Base-by-base conservation (phyloP, 2,797 vertebrate genomes). In the Sphaeramia orbicularis region DNA sequence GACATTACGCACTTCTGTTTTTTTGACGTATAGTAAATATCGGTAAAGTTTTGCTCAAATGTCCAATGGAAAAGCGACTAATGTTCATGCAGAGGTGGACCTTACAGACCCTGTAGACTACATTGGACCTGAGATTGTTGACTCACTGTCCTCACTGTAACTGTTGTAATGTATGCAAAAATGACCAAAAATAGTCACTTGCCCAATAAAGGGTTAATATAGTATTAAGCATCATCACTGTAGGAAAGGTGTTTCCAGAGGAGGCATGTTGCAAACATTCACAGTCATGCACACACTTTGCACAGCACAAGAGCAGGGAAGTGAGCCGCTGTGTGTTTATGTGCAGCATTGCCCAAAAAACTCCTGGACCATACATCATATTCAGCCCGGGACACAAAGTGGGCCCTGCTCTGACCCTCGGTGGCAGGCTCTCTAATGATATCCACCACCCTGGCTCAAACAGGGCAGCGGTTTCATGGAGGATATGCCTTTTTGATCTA, bases 401-500 rank as follows among this genome's bases (percentile, higher is more conserved):
- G 74, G 84, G 75, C 76, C 69, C 58, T 55, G 58, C 32, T 35
- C 51, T 91, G 89, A 93, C 91, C 90, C 92, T 90, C 77, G n/a
- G 69, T 71, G 60, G 73, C 68, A 80, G 83, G 78, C 75, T 87
- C 81, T 76, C 82, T 92, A 93, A 93, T 91, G 85, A 88, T 81
- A 86, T 89, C 85, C 75, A 84, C 78, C 89, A 80, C 67, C 74
- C 86, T 78, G 78, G 82, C 82, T 86, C 81, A 41, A 61, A 66
- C 43, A 43, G 54, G 70, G 81, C 71, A 67, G 75, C 41, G 38
- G 71, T 90, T 92, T 91, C 80, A 84, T 79, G 83, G 68, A 84
- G 84, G 80, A 85, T 62, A 72, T 76, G 76, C 73, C 86, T 89
- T 91, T 92, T 90, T 90, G 85, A 89, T 89, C 80, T 82, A 90